Conservation (phyloP, 1,140 invertebrate genomes). For the Pachyrhynchus sulphureomaculatus region DNA sequence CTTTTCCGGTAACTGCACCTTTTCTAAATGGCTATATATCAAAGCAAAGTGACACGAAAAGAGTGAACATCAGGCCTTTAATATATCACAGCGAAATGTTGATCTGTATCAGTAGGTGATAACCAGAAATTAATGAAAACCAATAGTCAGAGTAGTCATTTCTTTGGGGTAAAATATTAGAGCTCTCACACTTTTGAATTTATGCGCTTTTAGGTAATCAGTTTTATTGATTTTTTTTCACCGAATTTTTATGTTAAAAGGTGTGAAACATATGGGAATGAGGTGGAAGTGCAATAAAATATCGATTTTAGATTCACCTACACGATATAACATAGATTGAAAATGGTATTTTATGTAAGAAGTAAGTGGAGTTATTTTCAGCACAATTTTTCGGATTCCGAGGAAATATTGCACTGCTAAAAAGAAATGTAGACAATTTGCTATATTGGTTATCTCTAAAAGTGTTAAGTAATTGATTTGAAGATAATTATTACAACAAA, state of each 20-base stretch:
- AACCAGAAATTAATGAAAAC: constrained; percentile 22
- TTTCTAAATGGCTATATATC: constrained; percentile 17
- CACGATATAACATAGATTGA: constrained; percentile 9
- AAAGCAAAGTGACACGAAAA: constrained; percentile 14
- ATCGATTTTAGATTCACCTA: not conserved
- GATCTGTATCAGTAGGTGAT: constrained; percentile 23
- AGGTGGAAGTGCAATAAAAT: constrained; percentile 4
- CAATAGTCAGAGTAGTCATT: constrained; percentile 11
- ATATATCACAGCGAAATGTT: constrained; percentile 14
- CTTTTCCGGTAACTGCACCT: constrained; percentile 17
- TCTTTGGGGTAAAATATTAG: constrained; percentile 9
- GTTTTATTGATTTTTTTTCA: constrained; percentile 25
- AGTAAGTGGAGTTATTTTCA: no score
- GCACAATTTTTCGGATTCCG: no score
- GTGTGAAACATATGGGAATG: constrained; percentile 26
- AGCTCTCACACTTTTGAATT: constrained; percentile 12
- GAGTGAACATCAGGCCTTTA: constrained; percentile 3
- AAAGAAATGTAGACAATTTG: no score
- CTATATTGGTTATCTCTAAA: no score
- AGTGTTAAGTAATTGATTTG: no score
- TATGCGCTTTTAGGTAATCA: constrained; percentile 29
- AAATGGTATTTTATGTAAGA: no score
- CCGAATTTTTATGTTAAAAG: constrained; percentile 26
- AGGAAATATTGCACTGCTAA: no score
- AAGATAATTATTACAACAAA: no score